Evolutionary conservation across 2,113 vertebrate genomes (phyloP).

Genomic region (Dascyllus trimaculatus): DNA sequence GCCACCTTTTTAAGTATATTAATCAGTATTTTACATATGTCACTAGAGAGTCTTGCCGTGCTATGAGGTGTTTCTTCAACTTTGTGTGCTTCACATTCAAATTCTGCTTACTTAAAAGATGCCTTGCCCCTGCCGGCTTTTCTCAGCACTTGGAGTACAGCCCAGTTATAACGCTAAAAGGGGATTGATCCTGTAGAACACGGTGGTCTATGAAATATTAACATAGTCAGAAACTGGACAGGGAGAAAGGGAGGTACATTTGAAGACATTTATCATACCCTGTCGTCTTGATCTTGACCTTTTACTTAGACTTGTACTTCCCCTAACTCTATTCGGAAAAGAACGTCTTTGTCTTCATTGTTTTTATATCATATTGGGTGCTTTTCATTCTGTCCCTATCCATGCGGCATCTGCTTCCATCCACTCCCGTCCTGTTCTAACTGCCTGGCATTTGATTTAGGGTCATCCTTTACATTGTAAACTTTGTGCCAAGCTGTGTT

Average conservation of each 20-base stretch:
- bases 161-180: constrained; percentile 42
- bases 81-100: background rate
- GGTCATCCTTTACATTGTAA: constrained; percentile 1
- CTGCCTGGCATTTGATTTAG: background rate
- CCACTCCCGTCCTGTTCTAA: background rate
- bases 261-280: constrained; percentile 46
- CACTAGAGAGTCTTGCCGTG: background rate
- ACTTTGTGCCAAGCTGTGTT: background rate
- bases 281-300: constrained; percentile 37
- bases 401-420: background rate
- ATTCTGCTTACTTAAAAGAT: constrained; percentile 14
- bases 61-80: background rate
- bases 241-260: constrained; percentile 25
- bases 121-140: background rate
- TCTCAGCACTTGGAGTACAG: constrained; percentile 1
- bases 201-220: constrained; percentile 75
- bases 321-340: background rate
- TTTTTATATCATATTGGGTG: constrained; percentile 9
- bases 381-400: background rate
- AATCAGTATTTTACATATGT: too few species aligned
- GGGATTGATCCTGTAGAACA: constrained; percentile 61
- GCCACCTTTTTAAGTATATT: background rate
- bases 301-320: constrained; percentile 6
- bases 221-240: constrained; percentile 29
- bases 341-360: background rate